A percentile compares a stretch with the other conserved stretches of the same genome.
These are phyloP conservation scores for Aegithalos caudatus DNA, from an alignment of 2,113 vertebrate species.

Conservation along the genomic window DNA sequence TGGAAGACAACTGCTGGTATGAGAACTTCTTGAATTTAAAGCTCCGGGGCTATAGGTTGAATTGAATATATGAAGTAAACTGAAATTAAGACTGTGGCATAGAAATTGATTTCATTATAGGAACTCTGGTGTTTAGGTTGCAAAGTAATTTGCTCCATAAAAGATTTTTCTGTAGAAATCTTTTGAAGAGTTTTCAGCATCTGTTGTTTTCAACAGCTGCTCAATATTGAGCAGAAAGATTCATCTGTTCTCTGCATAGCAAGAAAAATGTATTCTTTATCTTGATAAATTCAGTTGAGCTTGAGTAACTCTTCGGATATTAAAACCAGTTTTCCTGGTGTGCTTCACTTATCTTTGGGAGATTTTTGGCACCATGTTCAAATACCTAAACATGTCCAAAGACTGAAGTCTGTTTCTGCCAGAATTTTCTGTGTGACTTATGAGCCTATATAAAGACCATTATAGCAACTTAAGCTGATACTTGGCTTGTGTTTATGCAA, in stretches of 20 bases:
- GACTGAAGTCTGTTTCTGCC: slow-evolving; percentile 11
- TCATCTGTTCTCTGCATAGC: neutral
- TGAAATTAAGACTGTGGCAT: neutral
- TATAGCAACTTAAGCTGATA: slow-evolving; percentile 23
- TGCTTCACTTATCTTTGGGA: slow-evolving; percentile 26
- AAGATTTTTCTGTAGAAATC: neutral
- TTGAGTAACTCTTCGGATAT: slow-evolving; percentile 4
- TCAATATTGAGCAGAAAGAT: neutral
- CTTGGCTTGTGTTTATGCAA: slow-evolving; percentile 37
- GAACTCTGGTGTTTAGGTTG: neutral
- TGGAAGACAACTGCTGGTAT: neutral
- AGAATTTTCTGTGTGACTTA: neutral
- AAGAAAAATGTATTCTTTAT: slow-evolving; percentile 34
- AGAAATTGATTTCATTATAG: neutral
- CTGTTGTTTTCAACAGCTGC: slow-evolving; percentile 23
- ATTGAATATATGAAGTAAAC: neutral
- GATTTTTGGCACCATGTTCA: neutral
- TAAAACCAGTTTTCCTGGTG: slow-evolving; percentile 45
- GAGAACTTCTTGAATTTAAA: neutral
- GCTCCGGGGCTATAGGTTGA: neutral
- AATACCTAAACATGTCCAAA: neutral
- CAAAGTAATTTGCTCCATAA: neutral
- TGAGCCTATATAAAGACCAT: neutral
- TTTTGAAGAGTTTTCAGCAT: neutral
- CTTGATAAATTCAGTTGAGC: slow-evolving; percentile 29